phyloP scores from a whole-genome alignment of 2,113 vertebrate species.

The Pteruthius melanotis region DNA sequence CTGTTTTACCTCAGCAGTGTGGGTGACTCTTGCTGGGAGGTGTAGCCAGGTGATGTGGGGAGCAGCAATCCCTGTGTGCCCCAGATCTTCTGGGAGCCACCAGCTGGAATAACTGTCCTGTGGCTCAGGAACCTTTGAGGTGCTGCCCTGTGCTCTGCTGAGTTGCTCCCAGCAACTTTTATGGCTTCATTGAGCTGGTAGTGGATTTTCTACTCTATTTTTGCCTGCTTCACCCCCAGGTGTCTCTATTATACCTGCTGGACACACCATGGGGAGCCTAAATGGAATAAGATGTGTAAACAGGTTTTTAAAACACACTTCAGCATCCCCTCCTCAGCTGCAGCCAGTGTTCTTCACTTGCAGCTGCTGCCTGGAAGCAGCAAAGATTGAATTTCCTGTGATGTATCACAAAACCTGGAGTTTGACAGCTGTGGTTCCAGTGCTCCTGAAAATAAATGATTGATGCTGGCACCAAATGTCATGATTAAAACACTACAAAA shows the following conservation, averaged over 20 bases:
- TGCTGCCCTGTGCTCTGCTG: background rate
- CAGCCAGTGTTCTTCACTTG: background rate
- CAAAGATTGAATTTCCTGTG: background rate
- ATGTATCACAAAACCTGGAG: slow-evolving; percentile 10
- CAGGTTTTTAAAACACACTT: background rate
- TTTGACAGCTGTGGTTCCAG: slow-evolving; percentile 2
- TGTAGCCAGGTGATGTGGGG: background rate
- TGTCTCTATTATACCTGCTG: background rate
- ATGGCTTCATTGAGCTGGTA: background rate
- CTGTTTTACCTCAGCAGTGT: background rate
- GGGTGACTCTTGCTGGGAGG: background rate
- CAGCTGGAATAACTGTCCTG: background rate
- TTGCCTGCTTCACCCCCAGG: background rate
- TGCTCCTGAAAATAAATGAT: background rate
- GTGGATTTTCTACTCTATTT: background rate
- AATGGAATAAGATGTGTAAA: background rate
- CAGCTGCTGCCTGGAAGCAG: slow-evolving; percentile 4
- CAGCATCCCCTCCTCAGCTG: background rate
- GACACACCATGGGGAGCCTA: background rate
- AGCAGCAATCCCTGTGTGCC: background rate
- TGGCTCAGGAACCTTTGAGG: background rate
- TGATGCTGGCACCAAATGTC: background rate
- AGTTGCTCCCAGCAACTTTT: background rate
- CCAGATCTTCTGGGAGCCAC: background rate
- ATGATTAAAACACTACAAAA: background rate